These are phyloP conservation scores for Pocillopora grandis DNA, from an alignment of 92 coral and sea anemone genomes.

Conservation along the genomic window DNA sequence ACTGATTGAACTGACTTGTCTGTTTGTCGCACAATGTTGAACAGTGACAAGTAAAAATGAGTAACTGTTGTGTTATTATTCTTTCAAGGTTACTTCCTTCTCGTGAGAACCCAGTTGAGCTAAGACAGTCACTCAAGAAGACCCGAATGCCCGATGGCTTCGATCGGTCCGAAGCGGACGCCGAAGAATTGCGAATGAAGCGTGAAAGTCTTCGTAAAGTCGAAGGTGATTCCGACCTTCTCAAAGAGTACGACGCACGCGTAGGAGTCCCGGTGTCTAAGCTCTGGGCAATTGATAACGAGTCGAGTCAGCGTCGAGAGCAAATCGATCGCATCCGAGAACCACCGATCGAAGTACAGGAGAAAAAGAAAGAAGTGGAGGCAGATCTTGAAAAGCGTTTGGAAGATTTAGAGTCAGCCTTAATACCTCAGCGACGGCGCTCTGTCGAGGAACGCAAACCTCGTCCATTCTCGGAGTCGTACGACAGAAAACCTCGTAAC, in stretches of 20 bases:
- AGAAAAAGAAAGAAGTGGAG: slow-evolving; percentile 51
- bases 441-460: slow-evolving; percentile 60
- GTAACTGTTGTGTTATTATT: not conserved
- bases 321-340: slow-evolving; percentile 61
- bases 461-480: slow-evolving; percentile 45
- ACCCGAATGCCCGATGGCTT: slow-evolving; percentile 56
- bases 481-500: slow-evolving; percentile 72
- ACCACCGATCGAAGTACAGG: slow-evolving; percentile 62
- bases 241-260: slow-evolving; percentile 69
- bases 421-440: slow-evolving; percentile 52
- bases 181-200: slow-evolving; percentile 58
- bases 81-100: slow-evolving; percentile 69
- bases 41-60: not conserved
- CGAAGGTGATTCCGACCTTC: slow-evolving; percentile 70
- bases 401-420: slow-evolving; percentile 58
- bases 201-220: slow-evolving; percentile 89
- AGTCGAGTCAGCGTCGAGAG: slow-evolving; percentile 66
- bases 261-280: slow-evolving; percentile 93
- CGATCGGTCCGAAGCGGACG: slow-evolving; percentile 44
- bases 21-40: not conserved
- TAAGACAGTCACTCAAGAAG: slow-evolving; percentile 71
- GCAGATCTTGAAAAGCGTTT: slow-evolving; percentile 63
- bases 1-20: not conserved
- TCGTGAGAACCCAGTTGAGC: slow-evolving; percentile 66
- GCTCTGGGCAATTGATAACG: slow-evolving; percentile 88